These are phyloP conservation scores for Aricia agestis DNA, from an alignment of 1,140 invertebrate species.

Conservation along the genomic window DNA sequence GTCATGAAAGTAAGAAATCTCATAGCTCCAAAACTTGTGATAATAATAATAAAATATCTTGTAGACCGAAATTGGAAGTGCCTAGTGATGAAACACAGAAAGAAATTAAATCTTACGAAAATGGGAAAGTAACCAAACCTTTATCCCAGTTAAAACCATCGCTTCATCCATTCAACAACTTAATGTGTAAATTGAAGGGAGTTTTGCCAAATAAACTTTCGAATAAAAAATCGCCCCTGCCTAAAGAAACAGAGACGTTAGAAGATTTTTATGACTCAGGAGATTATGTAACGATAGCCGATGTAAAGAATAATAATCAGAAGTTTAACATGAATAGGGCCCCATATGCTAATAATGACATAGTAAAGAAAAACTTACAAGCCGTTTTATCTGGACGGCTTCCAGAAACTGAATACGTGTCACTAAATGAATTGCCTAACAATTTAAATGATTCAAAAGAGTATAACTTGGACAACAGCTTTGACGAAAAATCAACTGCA, in stretches of 20 bases:
- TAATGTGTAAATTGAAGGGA: conserved; percentile 80
- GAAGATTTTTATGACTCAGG: conserved; percentile 78
- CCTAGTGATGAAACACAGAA: conserved; percentile 56
- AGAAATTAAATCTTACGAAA: conserved; percentile 41
- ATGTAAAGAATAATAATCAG: conserved; percentile 86
- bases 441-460: conserved; percentile 72
- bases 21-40: conserved; percentile 32
- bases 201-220: conserved; percentile 76
- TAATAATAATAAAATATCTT: conserved; percentile 36
- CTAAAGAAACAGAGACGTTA: conserved; percentile 65
- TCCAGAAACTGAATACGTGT: conserved; percentile 85
- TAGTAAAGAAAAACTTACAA: conserved; percentile 77
- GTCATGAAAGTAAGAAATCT: conserved; percentile 32
- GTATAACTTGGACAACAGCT: conserved; percentile 56
- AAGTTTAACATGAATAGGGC: conserved; percentile 74
- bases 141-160: conserved; percentile 65
- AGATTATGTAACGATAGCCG: conserved; percentile 90
- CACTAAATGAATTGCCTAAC: conserved; percentile 86
- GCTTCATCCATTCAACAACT: conserved; percentile 77
- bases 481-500: conserved; percentile 46
- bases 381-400: conserved; percentile 76
- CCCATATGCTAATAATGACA: conserved; percentile 77
- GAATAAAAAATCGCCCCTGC: conserved; percentile 70
- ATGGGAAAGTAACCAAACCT: conserved; percentile 55
- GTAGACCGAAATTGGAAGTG: conserved; percentile 69